phyloP scores from a whole-genome alignment of 1,140 invertebrate genomes.

The Nasonia giraulti region DNA sequence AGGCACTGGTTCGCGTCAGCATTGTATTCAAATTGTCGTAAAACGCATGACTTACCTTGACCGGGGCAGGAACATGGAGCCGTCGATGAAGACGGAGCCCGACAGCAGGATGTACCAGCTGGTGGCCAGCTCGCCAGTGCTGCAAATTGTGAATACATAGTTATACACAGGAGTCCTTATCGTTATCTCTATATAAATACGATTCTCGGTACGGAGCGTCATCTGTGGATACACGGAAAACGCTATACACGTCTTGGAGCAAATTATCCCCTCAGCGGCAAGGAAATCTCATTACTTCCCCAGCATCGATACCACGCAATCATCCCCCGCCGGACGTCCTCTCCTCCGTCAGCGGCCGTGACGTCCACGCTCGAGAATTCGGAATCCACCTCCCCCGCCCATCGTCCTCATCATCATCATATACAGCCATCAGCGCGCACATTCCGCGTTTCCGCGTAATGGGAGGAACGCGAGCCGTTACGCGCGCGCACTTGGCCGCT shows the following conservation, averaged over 20 bases:
- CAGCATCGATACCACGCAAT: background rate
- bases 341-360: background rate
- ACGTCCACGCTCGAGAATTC: background rate
- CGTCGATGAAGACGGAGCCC: conserved; percentile 92
- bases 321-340: background rate
- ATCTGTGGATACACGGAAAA: background rate
- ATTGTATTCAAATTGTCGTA: conserved; percentile 40
- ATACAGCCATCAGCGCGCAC: background rate
- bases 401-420: background rate
- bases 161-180: background rate
- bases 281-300: background rate
- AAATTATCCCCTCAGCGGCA: no score
- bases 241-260: no score
- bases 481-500: background rate
- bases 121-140: conserved; percentile 85
- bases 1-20: background rate
- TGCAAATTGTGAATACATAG: conserved; percentile 65
- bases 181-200: background rate
- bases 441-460: conserved; percentile 36
- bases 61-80: conserved; percentile 88
- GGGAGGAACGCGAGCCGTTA: conserved; percentile 33
- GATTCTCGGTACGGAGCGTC: background rate
- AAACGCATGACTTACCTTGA: conserved; percentile 80
- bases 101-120: conserved; percentile 91
- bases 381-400: background rate